A percentile compares a stretch with the other conserved stretches of the same genome.
Conservation (phyloP, 2,888 invertebrate species). For the Liodrosophila aerea region DNA sequence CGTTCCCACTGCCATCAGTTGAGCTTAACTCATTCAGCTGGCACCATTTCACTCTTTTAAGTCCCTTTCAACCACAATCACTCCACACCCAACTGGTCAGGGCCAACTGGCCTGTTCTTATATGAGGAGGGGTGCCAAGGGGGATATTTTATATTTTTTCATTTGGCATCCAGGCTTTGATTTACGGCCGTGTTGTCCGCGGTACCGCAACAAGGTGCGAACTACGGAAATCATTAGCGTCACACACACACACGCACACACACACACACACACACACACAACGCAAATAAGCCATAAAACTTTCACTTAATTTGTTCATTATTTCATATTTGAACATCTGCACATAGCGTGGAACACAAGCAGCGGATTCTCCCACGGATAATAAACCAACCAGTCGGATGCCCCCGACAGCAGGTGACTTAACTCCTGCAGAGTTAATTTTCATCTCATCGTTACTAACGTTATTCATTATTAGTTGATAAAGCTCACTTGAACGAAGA, state of each 20-base stretch:
- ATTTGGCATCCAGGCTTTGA: constrained; percentile 48
- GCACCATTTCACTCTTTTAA: background rate
- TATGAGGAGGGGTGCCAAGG: no score
- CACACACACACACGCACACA: no score
- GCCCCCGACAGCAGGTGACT: no score
- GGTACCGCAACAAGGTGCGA: constrained; percentile 55
- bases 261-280: no score
- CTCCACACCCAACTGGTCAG: background rate
- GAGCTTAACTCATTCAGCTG: constrained; percentile 15
- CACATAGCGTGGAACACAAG: background rate
- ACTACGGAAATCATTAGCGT: constrained; percentile 67
- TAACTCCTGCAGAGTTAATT: no score
- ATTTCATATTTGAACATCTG: background rate
- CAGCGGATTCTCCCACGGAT: no score
- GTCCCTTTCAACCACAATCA: no score
- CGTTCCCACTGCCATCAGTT: background rate
- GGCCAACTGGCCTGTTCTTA: background rate
- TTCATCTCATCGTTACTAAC: no score
- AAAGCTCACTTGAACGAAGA: no score
- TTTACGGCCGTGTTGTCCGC: constrained; percentile 40
- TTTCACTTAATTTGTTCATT: constrained; percentile 16
- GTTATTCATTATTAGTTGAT: no score
- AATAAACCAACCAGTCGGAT: no score
- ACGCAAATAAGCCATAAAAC: constrained; percentile 1
- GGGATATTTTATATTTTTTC: constrained; percentile 33